Evolutionary conservation across 2,113 vertebrate species (phyloP).

Genomic region (Lepidothrix coronata): DNA sequence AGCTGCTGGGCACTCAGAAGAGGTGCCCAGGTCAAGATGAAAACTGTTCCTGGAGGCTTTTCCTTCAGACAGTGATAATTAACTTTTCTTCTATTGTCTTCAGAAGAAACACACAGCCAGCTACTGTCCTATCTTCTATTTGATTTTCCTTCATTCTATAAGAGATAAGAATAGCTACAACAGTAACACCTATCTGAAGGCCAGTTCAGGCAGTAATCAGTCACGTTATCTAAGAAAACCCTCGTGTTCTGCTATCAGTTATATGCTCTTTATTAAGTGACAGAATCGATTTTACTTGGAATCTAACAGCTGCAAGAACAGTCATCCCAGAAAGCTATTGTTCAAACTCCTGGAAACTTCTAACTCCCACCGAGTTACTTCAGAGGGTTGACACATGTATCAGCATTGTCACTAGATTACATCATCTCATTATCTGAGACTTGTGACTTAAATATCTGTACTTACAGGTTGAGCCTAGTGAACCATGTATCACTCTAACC

Average conservation of each 20-base stretch:
- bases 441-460: not conserved
- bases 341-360: not conserved
- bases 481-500: not conserved
- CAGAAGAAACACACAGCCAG: not conserved
- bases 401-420: not conserved
- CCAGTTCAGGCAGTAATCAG: not conserved
- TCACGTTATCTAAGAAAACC: fast-evolving
- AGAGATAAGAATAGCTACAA: not conserved
- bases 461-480: not conserved
- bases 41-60: not conserved
- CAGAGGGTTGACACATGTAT: not conserved
- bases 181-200: not conserved
- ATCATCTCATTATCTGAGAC: not conserved
- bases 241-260: not conserved
- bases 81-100: not conserved
- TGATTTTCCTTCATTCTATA: not conserved
- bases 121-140: not conserved
- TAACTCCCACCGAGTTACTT: not conserved
- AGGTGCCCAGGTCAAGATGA: not conserved
- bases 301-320: not conserved
- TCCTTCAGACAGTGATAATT: not conserved
- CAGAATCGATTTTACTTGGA: not conserved
- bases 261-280: not conserved
- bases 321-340: not conserved
- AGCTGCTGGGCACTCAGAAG: not conserved